These are phyloP conservation scores for Riparia riparia DNA, from an alignment of 2,113 vertebrate genomes.

Conservation along the genomic window DNA sequence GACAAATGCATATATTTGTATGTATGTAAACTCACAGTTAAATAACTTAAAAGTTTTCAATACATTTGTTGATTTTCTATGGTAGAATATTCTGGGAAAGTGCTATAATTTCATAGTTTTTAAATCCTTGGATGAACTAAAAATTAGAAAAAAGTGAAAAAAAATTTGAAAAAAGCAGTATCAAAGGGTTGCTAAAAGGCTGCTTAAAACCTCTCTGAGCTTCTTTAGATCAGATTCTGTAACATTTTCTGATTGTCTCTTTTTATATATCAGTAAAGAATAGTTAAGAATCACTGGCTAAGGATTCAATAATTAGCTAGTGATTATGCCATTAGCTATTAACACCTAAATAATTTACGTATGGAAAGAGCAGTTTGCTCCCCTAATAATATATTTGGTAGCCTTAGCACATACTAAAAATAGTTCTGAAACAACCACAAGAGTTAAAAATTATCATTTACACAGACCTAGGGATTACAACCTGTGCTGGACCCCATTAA, in stretches of 20 bases:
- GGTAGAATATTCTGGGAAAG: background rate
- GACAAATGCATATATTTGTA: background rate
- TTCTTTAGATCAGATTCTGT: background rate
- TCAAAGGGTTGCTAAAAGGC: background rate
- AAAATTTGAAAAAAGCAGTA: background rate
- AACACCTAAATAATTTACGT: background rate
- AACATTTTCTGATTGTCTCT: background rate
- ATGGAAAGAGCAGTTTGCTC: background rate
- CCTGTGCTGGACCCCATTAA: background rate
- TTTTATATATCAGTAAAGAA: background rate
- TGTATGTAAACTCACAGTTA: background rate
- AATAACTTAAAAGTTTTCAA: background rate
- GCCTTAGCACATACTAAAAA: background rate
- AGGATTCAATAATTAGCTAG: background rate
- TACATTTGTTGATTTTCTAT: background rate
- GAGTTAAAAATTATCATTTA: background rate
- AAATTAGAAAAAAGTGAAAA: background rate
- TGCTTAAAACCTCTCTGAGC: background rate
- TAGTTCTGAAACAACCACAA: background rate
- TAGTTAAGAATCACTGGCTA: background rate
- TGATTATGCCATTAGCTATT: background rate
- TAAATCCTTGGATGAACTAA: background rate
- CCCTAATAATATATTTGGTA: background rate
- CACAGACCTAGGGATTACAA: background rate
- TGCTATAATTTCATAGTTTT: background rate